Base-by-base conservation (phyloP, 2,113 vertebrate genomes). In the Picathartes gymnocephalus region DNA sequence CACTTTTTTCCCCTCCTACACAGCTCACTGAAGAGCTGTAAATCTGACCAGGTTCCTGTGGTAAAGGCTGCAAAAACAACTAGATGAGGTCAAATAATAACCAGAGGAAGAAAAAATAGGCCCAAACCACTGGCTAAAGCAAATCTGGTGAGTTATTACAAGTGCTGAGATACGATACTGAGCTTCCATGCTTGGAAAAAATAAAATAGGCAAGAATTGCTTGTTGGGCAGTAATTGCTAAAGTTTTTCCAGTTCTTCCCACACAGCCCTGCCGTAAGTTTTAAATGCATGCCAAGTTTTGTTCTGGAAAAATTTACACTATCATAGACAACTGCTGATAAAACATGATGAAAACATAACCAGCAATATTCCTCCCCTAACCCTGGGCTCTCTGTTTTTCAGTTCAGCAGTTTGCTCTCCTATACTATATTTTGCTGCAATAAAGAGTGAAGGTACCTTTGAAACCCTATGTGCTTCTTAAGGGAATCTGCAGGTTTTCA, bases 361-460 rank as follows among this genome's bases (percentile, higher is more conserved):
- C 20, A 86, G 53, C 66, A 80, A 15, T 27, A 60, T 42, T 74
- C 20, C 76, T 58, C 48, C 88, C 57, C 27, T 27, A 54, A 60
- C 9, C 22, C 23, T 2, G 0, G 57, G 40, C 30, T 80, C 61
- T 23, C 58, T n/a, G 0, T 11, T 27, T 57, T 8, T 33, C 13
- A 48, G 8, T n/a, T 44, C 66, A 88, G 44, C 4, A 1, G 11
- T 39, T 19, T 86, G 27, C 40, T 91, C 51, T 81, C 42, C 44
- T 23, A 1, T 8, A 40, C 0, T 0, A 16, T 8, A 8, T 3
- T 69, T 45, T 65, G 13, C 45, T 77, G 27, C 54, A 47, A 8
- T 33, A 60, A 54, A 64, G 14, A 27, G 9, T 73, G 37, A 71
- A 57, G 27, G 83, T 47, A 80, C 57, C 39, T 87, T n/a, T 71